Conservation (phyloP, 2,113 vertebrate genomes). For the Tragelaphus buxtoni region DNA sequence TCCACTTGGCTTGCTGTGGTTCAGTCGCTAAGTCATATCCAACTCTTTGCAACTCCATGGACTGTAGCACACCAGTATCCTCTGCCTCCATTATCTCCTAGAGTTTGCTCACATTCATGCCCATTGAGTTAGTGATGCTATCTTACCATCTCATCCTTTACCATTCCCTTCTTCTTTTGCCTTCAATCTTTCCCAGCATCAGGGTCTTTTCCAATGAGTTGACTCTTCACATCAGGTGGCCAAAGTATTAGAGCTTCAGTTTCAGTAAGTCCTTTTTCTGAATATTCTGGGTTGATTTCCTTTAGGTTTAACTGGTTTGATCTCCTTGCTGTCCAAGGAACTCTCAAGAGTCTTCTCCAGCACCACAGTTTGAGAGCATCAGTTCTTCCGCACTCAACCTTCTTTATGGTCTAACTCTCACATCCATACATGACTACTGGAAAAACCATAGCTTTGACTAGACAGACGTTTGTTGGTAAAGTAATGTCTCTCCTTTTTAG, state of each 20-base stretch:
- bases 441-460: neutral
- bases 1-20: neutral
- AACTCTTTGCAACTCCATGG: neutral
- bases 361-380: neutral
- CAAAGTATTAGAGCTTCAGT: neutral
- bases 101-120: neutral
- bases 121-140: neutral
- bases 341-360: neutral
- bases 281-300: neutral
- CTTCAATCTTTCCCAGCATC: neutral
- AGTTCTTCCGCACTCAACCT: neutral
- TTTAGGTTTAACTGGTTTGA: neutral
- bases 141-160: neutral
- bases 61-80: neutral
- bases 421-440: neutral
- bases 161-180: neutral
- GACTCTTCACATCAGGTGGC: neutral
- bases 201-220: neutral
- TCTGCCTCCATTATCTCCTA: neutral
- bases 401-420: neutral
- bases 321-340: neutral
- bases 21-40: rapidly evolving
- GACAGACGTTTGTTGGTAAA: neutral
- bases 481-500: neutral
- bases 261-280: neutral